Base-by-base conservation (phyloP, 2,797 vertebrate species). In the Hippoglossus hippoglossus region DNA sequence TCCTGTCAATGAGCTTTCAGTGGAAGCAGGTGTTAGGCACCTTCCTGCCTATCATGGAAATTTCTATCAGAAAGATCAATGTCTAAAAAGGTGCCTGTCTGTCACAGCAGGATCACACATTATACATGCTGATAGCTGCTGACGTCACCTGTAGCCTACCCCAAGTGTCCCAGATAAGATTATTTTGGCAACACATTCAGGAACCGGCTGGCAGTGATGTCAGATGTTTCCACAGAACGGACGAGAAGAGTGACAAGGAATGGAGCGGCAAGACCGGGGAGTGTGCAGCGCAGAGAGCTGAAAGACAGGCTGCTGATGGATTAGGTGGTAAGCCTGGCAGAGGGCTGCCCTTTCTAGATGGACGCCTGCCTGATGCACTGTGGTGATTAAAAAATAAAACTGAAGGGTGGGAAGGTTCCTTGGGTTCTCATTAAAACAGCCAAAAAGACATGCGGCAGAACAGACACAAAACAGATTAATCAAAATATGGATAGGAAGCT, bases 281-380 rank as follows among this genome's bases (percentile, higher is more conserved):
- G 82, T 75, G 91, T 84, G 87, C 81, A 65, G 73, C 71, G 66
- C 18, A n/a, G 57, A 57, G 68, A 73, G 74, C 75, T 90, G 92
- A 93, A 60, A 55, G 87, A 88, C 86, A 84, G 82, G 85, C 87
- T 26, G 76, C 67, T 87, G 91, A 87, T 89, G 88, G 91, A 94
- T 94, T 93, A 94, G 79, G 82, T 83, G 74, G 83, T 91, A 90
- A 90, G 89, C 86, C 83, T 92, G 91, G 91, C 89, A 91, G 86
- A 92, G 87, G 82, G 71, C 87, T 85, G 83, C 88, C 91, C 86
- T 92, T 87, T 86, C 85, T 90, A 82, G 87, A 90, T 87, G 87
- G 84, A 87, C 83, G 85, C 80, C 70, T 74, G 77, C 72, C 84
- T 87, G 88, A 92, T 91, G 88, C 80, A 87, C 77, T 80, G 84